Evolutionary conservation across 2,113 vertebrate genomes (phyloP), one percentile per base, ranked within the genome.

Genomic region (Melanocharis versteri): DNA sequence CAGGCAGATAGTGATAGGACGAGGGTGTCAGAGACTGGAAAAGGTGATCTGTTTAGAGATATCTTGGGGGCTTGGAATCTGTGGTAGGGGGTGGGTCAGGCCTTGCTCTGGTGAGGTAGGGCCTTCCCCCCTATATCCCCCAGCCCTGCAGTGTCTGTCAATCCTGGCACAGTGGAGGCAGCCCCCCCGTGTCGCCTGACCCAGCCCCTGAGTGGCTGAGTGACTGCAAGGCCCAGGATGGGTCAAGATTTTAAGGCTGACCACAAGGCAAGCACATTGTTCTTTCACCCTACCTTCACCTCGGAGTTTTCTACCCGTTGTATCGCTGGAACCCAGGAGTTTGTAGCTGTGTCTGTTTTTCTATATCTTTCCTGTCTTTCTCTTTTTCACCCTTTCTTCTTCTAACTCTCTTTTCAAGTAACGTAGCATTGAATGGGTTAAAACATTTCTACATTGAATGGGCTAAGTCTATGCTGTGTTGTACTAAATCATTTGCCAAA

Each of bases 341-440:
- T 61, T 27, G 21, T 39, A 39, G 4, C 16, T 39, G 5, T 20
- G 28, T 33, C 21, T 69, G 11, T 22, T 69, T 68, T 82, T 40
- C 44, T 82, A 2, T 27, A 28, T 48, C 23, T 40, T 57, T 26
- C 28, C 19, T n/a, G 11, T 47, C n/a, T 58, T 68, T 57, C 42
- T 40, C 5, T 4, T 81, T 45, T 57, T 39, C 27, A 66, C 10
- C 26, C 50, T 30, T 45, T 37, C 28, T 56, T 65, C 18, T 42
- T 70, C 30, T 40, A 39, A 14, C 23, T 28, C 6, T 69, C 30
- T 50, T 70, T 60, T 24, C 40, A 24, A 15, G 11, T 30, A 30
- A 40, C 4, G 3, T 40, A 19, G 28, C 10, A 61, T 20, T 0
- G 0, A 42, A 35, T 35, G 7, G 1, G 7, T 70, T 82, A 60